These are phyloP conservation scores for Dryococelus australis DNA, from an alignment of 2,888 invertebrate genomes.

Conservation along the genomic window DNA sequence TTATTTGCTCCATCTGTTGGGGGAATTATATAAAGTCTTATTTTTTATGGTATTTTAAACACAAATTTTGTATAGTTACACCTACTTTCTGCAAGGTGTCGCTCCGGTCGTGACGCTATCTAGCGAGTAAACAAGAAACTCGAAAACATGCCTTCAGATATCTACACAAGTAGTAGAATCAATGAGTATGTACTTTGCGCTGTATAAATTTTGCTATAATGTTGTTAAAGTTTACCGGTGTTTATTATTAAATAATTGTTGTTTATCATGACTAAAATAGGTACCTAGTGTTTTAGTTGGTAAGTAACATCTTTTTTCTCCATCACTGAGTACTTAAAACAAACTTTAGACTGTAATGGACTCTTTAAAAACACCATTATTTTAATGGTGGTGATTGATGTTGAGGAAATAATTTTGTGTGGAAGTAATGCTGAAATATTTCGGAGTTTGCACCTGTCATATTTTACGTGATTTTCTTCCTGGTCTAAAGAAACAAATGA, in stretches of 20 bases:
- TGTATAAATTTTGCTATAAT: constrained; percentile 39
- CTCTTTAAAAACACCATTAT: constrained; percentile 16
- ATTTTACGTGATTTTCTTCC: no score
- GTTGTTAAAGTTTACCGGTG: constrained; percentile 41
- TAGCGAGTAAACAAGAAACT: neutral
- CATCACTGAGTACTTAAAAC: neutral
- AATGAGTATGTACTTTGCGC: constrained; percentile 38
- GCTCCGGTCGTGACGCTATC: neutral
- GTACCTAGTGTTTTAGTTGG: constrained; percentile 31
- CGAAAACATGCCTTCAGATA: neutral
- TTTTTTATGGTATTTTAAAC: neutral
- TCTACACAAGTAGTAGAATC: constrained; percentile 30
- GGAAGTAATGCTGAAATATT: neutral
- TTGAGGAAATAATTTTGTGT: neutral
- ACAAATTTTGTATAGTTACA: neutral
- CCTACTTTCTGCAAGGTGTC: neutral
- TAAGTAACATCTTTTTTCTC: neutral
- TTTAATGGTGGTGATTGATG: constrained; percentile 9
- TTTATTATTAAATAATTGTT: constrained; percentile 31
- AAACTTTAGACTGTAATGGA: neutral
- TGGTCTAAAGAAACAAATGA: no score
- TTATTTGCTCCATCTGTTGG: neutral
- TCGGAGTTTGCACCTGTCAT: neutral
- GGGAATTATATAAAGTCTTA: neutral
- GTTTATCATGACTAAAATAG: constrained; percentile 36